Evolutionary conservation across 2,888 invertebrate genomes (phyloP), one percentile per base, ranked within the genome.

Genomic region (Gymnoscelis rufifasciata): DNA sequence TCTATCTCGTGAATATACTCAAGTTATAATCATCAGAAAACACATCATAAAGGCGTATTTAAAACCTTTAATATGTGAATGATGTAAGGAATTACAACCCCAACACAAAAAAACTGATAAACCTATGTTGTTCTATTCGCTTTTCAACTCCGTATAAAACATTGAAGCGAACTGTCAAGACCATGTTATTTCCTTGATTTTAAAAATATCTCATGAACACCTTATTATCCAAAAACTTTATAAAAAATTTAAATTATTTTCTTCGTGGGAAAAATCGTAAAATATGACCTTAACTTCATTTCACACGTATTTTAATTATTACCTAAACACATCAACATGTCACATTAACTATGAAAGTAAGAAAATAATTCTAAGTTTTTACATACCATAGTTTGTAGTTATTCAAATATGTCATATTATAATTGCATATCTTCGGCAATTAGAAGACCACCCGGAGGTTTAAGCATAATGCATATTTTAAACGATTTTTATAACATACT

Each of bases 341-440:
- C 26, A 26, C 5, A 26, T 26, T 7, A 43, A 38, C 28, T 41
- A 28, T 10, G 27, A 39, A 43, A 33, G 13, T 35, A 44, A n/a
- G n/a, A n/a, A n/a, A n/a, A 47, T 38, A 38, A 47, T 51, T 12
- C 26, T 36, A 50, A 44, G 51, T 47, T 3, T n/a, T 24, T 13
- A 10, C 29, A 13, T 24, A 7, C 30, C 43, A 43, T 51, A 42
- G 30, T 40, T 50, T 49, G 47, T 44, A 58, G 67, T 62, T 62
- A 64, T 70, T 73, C 72, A 10, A 35, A 19, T 10, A 35, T 1
- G 2, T 19, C 64, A 13, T 14, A n/a, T 33, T 33, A 70, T 71
- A 73, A 80, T 75, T 78, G 79, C 79, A 82, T 82, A 78, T 69
- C 61, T 76, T 77, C 79, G 74, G 74, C 71, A 82, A 83, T 83